Evolutionary conservation across 1,140 invertebrate genomes (phyloP).

Genomic region (Orius laevigatus): DNA sequence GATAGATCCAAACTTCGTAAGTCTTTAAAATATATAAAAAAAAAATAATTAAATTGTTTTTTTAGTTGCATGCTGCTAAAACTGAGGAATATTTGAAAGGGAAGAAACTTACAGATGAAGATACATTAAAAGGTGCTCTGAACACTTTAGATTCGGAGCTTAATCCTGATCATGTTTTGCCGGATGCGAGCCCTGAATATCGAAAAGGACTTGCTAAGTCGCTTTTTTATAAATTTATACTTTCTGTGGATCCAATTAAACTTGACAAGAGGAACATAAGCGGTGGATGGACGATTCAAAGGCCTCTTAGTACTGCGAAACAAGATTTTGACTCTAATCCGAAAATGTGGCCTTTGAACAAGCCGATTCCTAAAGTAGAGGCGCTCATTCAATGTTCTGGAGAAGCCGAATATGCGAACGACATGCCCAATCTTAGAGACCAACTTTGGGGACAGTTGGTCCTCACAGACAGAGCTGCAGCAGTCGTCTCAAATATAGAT

Average conservation of each 20-base stretch:
- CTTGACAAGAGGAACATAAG: slow-evolving; percentile 7
- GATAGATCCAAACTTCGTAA: slow-evolving; percentile 2
- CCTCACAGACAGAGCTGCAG: slow-evolving; percentile 25
- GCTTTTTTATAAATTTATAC: slow-evolving; percentile 30
- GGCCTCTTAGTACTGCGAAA: slow-evolving; percentile 47
- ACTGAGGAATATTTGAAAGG: slow-evolving; percentile 48
- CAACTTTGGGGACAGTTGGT: slow-evolving; percentile 51
- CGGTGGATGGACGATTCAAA: slow-evolving; percentile 21
- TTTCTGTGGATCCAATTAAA: background rate
- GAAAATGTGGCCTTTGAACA: slow-evolving; percentile 54
- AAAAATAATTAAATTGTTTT: background rate
- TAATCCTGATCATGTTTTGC: slow-evolving; percentile 44
- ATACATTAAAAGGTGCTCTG: slow-evolving; percentile 38
- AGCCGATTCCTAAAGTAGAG: slow-evolving; percentile 62
- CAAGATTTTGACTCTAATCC: slow-evolving; percentile 57
- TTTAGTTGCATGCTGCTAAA: slow-evolving; percentile 40
- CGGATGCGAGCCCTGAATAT: slow-evolving; percentile 43
- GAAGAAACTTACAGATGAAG: slow-evolving; percentile 33
- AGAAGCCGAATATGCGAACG: slow-evolving; percentile 50
- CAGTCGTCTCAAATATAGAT: slow-evolving; percentile 29
- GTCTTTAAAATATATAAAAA: too few relatives aligned
- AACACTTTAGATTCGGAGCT: slow-evolving; percentile 39
- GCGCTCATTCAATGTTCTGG: slow-evolving; percentile 50
- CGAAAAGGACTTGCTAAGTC: slow-evolving; percentile 27
- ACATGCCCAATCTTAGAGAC: slow-evolving; percentile 34